Percentiles rank a stretch among this genome's conserved stretches.
These are phyloP conservation scores for Merodon equestris DNA, from an alignment of 2,888 invertebrate genomes.

Conservation along the genomic window DNA sequence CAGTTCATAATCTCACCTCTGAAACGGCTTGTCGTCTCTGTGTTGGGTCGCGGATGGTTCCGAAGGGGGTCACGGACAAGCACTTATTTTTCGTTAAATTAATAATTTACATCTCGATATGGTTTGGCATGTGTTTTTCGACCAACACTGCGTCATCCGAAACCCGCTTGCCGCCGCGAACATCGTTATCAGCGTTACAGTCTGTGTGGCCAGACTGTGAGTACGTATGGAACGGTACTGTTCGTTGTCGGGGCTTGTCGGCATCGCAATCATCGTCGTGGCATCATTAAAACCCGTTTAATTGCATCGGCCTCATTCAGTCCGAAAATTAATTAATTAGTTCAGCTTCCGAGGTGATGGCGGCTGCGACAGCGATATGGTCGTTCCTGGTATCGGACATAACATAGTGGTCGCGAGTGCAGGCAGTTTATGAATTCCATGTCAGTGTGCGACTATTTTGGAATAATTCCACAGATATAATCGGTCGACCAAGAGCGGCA, in stretches of 20 bases:
- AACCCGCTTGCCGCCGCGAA: conserved; percentile 2
- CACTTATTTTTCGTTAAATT: conserved; percentile 58
- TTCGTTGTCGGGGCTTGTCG: background rate
- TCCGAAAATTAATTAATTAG: conserved; percentile 67
- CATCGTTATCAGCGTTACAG: conserved; percentile 14
- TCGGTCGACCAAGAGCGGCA: background rate
- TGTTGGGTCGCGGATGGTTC: no score
- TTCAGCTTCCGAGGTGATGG: conserved; percentile 27
- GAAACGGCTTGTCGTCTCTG: no score
- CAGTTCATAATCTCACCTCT: no score
- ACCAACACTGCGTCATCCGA: conserved; percentile 42
- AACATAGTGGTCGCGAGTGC: background rate
- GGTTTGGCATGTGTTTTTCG: conserved; percentile 21
- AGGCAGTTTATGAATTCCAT: conserved; percentile 8
- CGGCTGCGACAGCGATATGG: conserved; percentile 16
- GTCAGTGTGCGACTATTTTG: background rate
- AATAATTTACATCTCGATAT: conserved; percentile 65
- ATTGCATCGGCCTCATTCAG: conserved; percentile 62
- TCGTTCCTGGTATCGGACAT: background rate
- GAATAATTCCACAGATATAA: background rate
- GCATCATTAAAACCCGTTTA: conserved; percentile 61
- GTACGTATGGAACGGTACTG: conserved; percentile 5
- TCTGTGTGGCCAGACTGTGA: no score
- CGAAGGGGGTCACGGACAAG: no score
- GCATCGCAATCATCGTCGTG: conserved; percentile 15